These are phyloP conservation scores for Furcifer pardalis DNA, from an alignment of 2,797 vertebrate genomes.

Conservation along the genomic window DNA sequence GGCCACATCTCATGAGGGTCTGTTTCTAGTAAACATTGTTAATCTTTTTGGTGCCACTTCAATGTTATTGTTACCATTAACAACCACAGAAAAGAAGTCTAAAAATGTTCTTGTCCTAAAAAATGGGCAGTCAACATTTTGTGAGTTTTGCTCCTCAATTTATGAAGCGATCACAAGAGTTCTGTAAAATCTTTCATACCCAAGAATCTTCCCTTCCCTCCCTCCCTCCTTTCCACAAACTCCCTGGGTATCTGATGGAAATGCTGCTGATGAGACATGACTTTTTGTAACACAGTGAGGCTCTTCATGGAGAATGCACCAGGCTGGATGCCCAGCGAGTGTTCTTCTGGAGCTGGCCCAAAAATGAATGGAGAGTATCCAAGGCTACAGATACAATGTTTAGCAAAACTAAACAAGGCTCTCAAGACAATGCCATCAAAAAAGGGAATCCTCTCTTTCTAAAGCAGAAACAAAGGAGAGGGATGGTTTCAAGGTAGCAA, in stretches of 20 bases:
- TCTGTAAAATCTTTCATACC: conserved; percentile 1
- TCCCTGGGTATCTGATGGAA: conserved; percentile 27
- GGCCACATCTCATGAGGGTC: too few relatives aligned
- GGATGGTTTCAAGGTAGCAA: neutral
- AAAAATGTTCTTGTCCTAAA: conserved; percentile 35
- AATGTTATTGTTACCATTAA: neutral
- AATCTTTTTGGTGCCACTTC: too few relatives aligned
- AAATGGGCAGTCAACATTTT: conserved; percentile 28
- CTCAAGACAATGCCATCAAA: neutral
- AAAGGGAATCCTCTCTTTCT: neutral
- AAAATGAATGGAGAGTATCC: neutral
- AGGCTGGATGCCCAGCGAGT: conserved; percentile 7
- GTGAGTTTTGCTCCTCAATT: conserved; percentile 10
- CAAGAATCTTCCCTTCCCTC: conserved; percentile 15
- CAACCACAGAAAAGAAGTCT: conserved; percentile 23
- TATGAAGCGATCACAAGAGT: conserved; percentile 28
- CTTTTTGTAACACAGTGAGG: neutral
- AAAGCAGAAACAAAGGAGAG: neutral
- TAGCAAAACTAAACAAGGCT: neutral
- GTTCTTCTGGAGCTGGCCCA: neutral
- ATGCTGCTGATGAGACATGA: neutral
- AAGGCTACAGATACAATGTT: neutral
- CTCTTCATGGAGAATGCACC: conserved; percentile 18
- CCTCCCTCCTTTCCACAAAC: neutral
- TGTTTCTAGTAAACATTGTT: too few relatives aligned